phyloP scores from a whole-genome alignment of 2,888 invertebrate genomes.

The Oligia fasciuncula region DNA sequence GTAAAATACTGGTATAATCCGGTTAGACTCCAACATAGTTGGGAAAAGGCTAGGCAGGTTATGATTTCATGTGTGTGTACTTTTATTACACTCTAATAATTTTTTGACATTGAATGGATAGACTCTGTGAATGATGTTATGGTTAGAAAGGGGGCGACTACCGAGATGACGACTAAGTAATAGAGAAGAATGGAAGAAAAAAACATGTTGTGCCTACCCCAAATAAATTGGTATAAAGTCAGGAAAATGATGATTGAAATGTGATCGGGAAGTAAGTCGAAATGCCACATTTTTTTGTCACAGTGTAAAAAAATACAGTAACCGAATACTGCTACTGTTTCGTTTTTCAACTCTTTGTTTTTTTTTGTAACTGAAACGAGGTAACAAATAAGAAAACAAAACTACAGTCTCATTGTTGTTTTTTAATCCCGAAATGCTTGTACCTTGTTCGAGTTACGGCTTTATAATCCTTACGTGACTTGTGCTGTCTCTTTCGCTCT shows the following conservation, averaged over 20 bases:
- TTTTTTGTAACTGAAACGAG: conserved; percentile 40
- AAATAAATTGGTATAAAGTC: neutral
- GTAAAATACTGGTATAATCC: too few species aligned
- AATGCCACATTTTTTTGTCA: neutral
- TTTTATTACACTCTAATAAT: too few species aligned
- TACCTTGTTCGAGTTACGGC: conserved; percentile 77
- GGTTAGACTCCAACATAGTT: too few species aligned
- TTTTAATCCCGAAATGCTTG: conserved; percentile 73
- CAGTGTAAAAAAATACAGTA: conserved; percentile 22
- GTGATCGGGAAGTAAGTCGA: conserved; percentile 2
- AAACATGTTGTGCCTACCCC: neutral
- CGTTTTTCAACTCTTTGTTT: conserved; percentile 30
- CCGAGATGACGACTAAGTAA: neutral
- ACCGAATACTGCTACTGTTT: conserved; percentile 46
- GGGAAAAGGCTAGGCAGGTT: too few species aligned
- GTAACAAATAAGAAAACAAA: conserved; percentile 60
- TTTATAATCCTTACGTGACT: conserved; percentile 83
- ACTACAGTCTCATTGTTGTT: conserved; percentile 69
- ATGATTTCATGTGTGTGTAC: too few species aligned
- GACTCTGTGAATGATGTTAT: neutral
- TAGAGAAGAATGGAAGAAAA: neutral
- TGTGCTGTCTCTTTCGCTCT: conserved; percentile 67
- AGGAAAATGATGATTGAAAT: conserved; percentile 12
- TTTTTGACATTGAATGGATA: neutral
- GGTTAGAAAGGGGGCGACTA: neutral